Conservation (phyloP, 2,113 vertebrate species). For the Trogon surrucura region DNA sequence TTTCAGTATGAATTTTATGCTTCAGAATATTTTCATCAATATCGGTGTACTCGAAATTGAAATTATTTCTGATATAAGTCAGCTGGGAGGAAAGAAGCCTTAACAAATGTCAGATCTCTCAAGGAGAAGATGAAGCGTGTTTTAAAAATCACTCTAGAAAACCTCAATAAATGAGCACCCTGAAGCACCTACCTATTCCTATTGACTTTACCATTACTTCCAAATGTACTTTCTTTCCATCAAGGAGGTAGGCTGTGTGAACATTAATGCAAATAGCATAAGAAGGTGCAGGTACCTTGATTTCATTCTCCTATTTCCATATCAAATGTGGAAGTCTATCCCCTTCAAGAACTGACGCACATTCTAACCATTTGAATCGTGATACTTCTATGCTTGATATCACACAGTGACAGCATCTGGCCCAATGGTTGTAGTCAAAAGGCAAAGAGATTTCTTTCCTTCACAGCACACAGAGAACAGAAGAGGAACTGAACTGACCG, state of each 20-base stretch:
- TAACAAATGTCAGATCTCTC: not conserved
- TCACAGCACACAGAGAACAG: not conserved
- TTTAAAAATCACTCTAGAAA: conserved; percentile 2
- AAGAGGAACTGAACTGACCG: not conserved
- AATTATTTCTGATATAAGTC: not conserved
- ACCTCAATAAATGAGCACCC: not conserved
- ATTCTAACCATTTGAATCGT: not conserved
- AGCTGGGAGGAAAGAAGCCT: not conserved
- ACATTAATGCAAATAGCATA: not conserved
- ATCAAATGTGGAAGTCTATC: not conserved
- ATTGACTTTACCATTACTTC: not conserved
- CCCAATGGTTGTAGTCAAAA: not conserved
- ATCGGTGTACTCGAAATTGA: not conserved
- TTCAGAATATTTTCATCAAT: not conserved
- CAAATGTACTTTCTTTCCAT: not conserved
- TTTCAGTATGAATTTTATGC: not conserved
- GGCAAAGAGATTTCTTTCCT: not conserved
- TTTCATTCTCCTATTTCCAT: not conserved
- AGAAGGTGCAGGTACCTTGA: not conserved
- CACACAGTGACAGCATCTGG: not conserved
- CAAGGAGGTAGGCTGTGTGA: not conserved
- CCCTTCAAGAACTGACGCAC: not conserved
- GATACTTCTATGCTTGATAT: not conserved
- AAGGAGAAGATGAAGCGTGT: not conserved
- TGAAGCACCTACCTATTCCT: not conserved